phyloP scores from a whole-genome alignment of 53 echinoderm and acorn worm species.

The Holothuria scabra region DNA sequence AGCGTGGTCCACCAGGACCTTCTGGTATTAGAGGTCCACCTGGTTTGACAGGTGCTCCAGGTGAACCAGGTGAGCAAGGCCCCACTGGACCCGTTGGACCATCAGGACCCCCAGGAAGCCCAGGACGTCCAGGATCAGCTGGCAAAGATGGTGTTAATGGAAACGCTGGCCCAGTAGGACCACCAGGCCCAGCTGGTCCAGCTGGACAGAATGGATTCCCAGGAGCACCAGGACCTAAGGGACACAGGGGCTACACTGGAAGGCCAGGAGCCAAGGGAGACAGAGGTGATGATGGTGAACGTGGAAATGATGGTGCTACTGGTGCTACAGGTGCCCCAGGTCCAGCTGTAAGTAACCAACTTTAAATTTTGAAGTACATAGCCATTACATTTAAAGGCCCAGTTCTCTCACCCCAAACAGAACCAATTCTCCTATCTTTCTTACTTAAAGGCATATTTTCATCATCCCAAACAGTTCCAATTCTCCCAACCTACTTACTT shows the following conservation, averaged over 20 bases:
- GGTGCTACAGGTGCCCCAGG: conserved; percentile 86
- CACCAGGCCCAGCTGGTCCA: conserved; percentile 77
- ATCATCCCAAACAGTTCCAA: too few relatives aligned
- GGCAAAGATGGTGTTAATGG: conserved; percentile 86
- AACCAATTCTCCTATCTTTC: too few relatives aligned
- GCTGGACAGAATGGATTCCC: conserved; percentile 80
- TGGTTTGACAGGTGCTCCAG: conserved; percentile 80
- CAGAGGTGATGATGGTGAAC: conserved; percentile 80
- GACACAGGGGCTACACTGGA: conserved; percentile 86
- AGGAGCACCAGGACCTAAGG: conserved; percentile 84
- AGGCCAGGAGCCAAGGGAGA: conserved; percentile 86
- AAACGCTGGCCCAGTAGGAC: conserved; percentile 78
- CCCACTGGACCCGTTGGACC: conserved; percentile 73
- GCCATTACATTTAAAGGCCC: too few relatives aligned
- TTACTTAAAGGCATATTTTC: too few relatives aligned
- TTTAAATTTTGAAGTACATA: too few relatives aligned
- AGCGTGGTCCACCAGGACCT: conserved; percentile 76
- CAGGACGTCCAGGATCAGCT: conserved; percentile 76
- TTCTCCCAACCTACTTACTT: too few relatives aligned
- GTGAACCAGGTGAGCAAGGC: conserved; percentile 80
- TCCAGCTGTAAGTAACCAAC: conserved; percentile 66
- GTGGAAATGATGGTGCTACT: conserved; percentile 85
- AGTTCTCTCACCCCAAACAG: too few relatives aligned
- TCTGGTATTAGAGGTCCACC: conserved; percentile 74
- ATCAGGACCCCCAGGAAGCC: conserved; percentile 83